Evolutionary conservation across 2,888 invertebrate genomes (phyloP).

Genomic region (Drosophila testacea): DNA sequence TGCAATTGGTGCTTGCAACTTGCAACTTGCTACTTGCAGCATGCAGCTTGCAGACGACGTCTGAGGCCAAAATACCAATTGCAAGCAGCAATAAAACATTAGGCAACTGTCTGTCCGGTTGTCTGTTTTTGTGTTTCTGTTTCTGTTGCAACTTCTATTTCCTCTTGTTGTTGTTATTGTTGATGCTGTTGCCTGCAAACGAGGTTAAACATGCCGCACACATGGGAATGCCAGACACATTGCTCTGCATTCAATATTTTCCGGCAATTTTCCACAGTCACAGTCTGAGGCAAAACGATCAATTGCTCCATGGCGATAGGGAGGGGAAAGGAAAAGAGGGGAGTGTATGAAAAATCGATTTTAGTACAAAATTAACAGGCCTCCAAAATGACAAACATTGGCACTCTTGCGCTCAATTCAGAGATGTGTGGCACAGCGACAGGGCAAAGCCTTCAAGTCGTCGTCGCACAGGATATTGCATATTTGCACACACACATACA

Average conservation of each 20-base stretch:
- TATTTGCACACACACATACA: conserved; percentile 60
- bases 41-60: conserved; percentile 21
- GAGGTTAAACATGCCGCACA: conserved; percentile 77
- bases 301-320: conserved; percentile 29
- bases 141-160: conserved; percentile 34
- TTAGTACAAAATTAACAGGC: conserved; percentile 80
- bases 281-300: conserved; percentile 44
- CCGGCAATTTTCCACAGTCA: conserved; percentile 65
- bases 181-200: conserved; percentile 54
- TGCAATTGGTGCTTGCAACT: conserved; percentile 52
- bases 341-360: conserved; percentile 72
- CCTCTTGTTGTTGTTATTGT: conserved; percentile 1
- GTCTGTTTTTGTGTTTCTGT: conserved; percentile 10
- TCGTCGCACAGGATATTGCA: conserved; percentile 78
- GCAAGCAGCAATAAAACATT: conserved; percentile 75
- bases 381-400: conserved; percentile 80
- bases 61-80: conserved; percentile 45
- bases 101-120: conserved; percentile 66
- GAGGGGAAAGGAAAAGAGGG: background rate
- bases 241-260: conserved; percentile 73
- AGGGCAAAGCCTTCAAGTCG: conserved; percentile 48
- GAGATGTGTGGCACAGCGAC: conserved; percentile 34
- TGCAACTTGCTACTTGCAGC: conserved; percentile 36
- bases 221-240: conserved; percentile 61
- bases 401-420: conserved; percentile 63